Conservation (phyloP, 2,113 vertebrate genomes). For the Petaurus breviceps region DNA sequence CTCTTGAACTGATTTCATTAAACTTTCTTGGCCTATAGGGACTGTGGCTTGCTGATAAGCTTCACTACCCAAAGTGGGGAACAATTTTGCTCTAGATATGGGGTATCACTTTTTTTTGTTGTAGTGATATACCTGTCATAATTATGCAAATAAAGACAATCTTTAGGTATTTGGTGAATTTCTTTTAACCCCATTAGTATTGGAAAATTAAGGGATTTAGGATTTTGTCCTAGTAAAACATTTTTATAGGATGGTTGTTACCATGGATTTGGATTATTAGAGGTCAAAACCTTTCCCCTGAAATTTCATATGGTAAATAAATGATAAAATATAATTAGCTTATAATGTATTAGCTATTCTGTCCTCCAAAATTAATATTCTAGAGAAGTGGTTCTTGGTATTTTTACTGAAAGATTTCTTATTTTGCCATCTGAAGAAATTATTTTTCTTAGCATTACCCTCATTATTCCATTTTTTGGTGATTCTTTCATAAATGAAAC, state of each 20-base stretch:
- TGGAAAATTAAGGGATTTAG: not conserved
- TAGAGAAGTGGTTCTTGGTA: too few relatives aligned
- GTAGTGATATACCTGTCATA: not conserved
- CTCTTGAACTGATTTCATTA: slow-evolving; percentile 4
- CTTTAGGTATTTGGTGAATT: slow-evolving; percentile 8
- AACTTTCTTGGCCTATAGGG: not conserved
- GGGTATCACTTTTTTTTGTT: too few relatives aligned
- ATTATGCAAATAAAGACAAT: slow-evolving; percentile 18
- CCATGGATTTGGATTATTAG: slow-evolving; percentile 11
- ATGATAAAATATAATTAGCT: too few relatives aligned
- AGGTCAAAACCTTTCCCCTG: too few relatives aligned
- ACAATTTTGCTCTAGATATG: too few relatives aligned
- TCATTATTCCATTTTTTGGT: not conserved
- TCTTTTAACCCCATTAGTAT: too few relatives aligned
- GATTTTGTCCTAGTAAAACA: slow-evolving; percentile 13
- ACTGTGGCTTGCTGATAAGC: slow-evolving; percentile 28
- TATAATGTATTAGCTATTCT: too few relatives aligned
- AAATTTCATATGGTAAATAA: too few relatives aligned
- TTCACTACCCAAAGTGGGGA: not conserved
- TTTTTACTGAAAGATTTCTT: too few relatives aligned
- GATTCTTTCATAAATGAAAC: not conserved
- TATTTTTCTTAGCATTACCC: not conserved
- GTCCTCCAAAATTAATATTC: too few relatives aligned
- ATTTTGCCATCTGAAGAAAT: too few relatives aligned
- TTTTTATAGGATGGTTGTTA: not conserved